Evolutionary conservation across 2,113 vertebrate genomes (phyloP), one percentile per base, ranked within the genome.

Genomic region (Cephalopterus ornatus): DNA sequence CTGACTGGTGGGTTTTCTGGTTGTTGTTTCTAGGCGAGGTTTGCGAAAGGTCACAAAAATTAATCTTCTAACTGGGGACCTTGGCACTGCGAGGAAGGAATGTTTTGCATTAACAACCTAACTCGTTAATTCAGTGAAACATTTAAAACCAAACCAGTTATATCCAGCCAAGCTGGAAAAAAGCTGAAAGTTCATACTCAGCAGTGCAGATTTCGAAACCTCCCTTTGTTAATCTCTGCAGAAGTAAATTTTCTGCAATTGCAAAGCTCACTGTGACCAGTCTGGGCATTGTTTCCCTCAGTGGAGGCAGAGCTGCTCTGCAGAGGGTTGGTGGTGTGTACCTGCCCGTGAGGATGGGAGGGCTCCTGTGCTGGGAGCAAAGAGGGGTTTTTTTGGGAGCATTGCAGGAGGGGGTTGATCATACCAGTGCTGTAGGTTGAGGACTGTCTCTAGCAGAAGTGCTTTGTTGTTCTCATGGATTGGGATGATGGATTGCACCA

Each of bases 91-190:
- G 2, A 1, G 14, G 81, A 67, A 65, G 56, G 71, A 77, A 50
- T 93, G 97, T 97, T 97, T 96, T 97, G 96, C 92, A 96, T 97
- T 98, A 97, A 94, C 92, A 96, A 95, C 94, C 95, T 82, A 95
- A 96, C 93, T 97, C 88, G 78, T 96, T 97, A 96, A 96, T 97
- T 94, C 95, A 93, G 94, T 94, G 93, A 97, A 97, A 97, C 80
- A 92, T 96, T 95, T 97, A 90, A 94, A 97, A 93, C 90, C 92
- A 92, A 96, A 97, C 92, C 95, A 94, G 93, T 85, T 92, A 63
- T 20, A 79, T 96, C 92, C 86, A 93, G 94, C 97, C 88, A 95
- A 94, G 91, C 92, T 88, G 95, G 88, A 94, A 93, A 93, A 95
- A 97, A 97, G 95, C 81, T 93, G 93, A 95, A 76, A 77, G 65